Base-by-base conservation (phyloP, 2,113 vertebrate species). In the Crotophaga sulcirostris region DNA sequence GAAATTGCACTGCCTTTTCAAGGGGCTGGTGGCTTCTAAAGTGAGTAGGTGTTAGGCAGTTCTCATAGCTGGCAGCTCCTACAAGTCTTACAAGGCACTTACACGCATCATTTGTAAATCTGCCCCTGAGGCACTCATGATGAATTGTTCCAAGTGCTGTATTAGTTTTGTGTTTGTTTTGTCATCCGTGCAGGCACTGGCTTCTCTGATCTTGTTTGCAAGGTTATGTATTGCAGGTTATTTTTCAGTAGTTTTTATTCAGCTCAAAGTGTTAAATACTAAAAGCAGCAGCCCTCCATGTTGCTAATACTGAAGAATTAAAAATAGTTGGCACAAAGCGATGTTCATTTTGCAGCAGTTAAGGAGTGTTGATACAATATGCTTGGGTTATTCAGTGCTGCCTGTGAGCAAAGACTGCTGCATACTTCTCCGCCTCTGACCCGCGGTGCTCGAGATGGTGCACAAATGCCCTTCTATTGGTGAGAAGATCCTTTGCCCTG, bases 21-120 rank as follows among this genome's bases (percentile, higher is more conserved):
- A 90, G 74, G 81, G 54, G 10, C 62, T 82, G 29, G 13, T 84
- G 87, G 62, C 66, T 91, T 60, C 84, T 60, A 38, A 0, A 91
- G 76, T 8, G 52, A 84, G 84, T 75, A 49, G 90, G 78, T 93
- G 90, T 91, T 44, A 17, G 60, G 80, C 91, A 93, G 90, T 54
- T 77, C n/a, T 84, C 24, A 3, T 11, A 76, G 78, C 74, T 91
- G 87, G 66, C 93, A 87, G 81, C 82, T 91, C 58, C 67, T 36
- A 34, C 66, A n/a, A 72, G 44, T 13, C 81, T 69, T 76, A 17
- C 0, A 0, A 82, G 66, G 74, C 82, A 31, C 70, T 90, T 94
- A 54, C 45, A 75, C 58, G 94, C 87, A 85, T 76, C 70, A 20
- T 87, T 96, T 92, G 81, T 85, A 60, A 75, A 87, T 58, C 49